Percentiles rank a stretch among this genome's conserved stretches.
Evolutionary conservation across 2,113 vertebrate species (phyloP).

Genomic region (Benitochromis conjunctus): DNA sequence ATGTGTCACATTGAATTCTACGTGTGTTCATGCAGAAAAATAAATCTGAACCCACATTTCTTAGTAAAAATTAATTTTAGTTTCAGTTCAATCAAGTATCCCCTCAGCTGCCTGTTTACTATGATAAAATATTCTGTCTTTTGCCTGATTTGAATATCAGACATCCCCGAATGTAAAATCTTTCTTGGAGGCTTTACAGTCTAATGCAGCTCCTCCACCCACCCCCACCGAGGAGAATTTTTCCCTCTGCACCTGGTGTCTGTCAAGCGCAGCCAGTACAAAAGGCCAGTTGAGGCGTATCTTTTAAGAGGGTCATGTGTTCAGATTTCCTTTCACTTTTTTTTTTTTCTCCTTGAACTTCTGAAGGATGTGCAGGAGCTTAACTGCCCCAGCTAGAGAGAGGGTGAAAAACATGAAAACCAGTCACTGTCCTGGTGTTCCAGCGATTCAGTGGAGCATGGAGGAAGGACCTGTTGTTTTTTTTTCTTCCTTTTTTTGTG

Average conservation of each 20-base stretch:
- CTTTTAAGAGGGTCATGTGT: slow-evolving; percentile 67
- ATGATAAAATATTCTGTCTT: neutral
- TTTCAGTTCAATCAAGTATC: neutral
- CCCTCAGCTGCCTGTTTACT: neutral
- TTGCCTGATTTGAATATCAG: neutral
- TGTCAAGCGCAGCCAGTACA: slow-evolving; percentile 65
- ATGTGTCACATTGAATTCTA: neutral
- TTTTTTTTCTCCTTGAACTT: slow-evolving; percentile 53
- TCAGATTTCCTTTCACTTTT: slow-evolving; percentile 69
- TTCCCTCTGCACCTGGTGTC: slow-evolving; percentile 67
- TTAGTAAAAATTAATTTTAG: neutral
- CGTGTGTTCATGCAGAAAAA: neutral
- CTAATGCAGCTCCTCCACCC: neutral
- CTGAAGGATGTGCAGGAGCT: slow-evolving; percentile 47
- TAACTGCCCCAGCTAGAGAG: slow-evolving; percentile 25
- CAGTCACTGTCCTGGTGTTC: neutral
- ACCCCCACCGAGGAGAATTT: neutral
- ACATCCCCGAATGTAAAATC: neutral
- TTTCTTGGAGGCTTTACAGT: slow-evolving; percentile 6
- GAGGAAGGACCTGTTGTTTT: neutral
- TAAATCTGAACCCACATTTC: neutral
- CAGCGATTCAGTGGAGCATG: neutral
- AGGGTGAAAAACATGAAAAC: slow-evolving; percentile 22
- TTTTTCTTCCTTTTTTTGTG: neutral
- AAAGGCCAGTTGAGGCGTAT: slow-evolving; percentile 64